Percentiles rank a stretch among this genome's conserved stretches.
These are phyloP conservation scores for Nanorana parkeri DNA, from an alignment of 2,113 vertebrate species.

Conservation along the genomic window DNA sequence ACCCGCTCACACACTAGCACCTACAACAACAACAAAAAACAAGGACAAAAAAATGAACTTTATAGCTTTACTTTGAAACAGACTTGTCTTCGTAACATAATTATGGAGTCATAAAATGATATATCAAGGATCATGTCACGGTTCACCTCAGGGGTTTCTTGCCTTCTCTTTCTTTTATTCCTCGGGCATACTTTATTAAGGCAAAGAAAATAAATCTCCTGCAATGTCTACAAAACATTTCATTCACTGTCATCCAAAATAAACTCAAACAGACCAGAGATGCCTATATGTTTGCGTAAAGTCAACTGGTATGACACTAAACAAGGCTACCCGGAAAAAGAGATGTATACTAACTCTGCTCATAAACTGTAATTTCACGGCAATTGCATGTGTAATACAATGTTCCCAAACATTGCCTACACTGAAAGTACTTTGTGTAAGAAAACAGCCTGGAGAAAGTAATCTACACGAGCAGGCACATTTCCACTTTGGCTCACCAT, in stretches of 20 bases:
- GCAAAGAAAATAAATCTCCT: neutral
- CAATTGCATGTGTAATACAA: neutral
- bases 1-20: no score
- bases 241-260: conserved; percentile 9
- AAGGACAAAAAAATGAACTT: no score
- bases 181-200: neutral
- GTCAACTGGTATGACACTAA: neutral
- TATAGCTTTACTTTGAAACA: no score
- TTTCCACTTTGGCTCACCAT: no score
- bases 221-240: neutral
- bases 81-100: no score
- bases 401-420: neutral
- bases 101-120: no score
- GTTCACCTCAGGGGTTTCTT: neutral
- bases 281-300: neutral
- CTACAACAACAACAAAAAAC: no score
- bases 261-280: neutral
- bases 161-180: neutral
- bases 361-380: neutral
- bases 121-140: no score
- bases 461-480: no score
- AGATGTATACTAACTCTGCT: neutral
- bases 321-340: neutral
- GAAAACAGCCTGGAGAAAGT: neutral
- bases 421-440: neutral